Evolutionary conservation across 1,140 invertebrate genomes (phyloP).

Genomic region (Drosophila pectinifera): DNA sequence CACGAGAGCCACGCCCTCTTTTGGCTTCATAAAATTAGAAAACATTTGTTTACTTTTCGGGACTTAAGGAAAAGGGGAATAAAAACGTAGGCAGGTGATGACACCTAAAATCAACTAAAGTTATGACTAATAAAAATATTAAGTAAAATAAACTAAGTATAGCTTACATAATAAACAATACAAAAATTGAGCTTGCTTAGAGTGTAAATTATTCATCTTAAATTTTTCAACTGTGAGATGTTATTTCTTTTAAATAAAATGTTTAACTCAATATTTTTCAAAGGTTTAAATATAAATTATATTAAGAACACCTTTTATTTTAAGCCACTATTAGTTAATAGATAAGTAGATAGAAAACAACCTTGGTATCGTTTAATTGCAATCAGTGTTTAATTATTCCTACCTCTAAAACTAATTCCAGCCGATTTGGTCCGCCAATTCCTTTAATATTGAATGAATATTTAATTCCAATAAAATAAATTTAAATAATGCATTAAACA

Average conservation of each 20-base stretch:
- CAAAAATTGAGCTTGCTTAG: not conserved
- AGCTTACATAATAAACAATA: not conserved
- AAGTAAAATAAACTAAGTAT: no score
- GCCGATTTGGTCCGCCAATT: not conserved
- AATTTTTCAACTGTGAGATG: no score
- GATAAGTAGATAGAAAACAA: not conserved
- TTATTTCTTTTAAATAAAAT: no score
- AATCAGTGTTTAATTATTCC: not conserved
- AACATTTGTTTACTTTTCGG: constrained; percentile 30
- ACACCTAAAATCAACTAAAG: not conserved
- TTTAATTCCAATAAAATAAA: not conserved
- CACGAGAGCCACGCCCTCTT: constrained; percentile 23
- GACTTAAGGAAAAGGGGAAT: not conserved
- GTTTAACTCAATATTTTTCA: no score
- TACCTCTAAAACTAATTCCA: not conserved
- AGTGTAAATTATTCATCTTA: no score
- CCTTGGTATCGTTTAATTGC: not conserved
- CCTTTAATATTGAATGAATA: constrained; percentile 12
- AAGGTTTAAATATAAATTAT: not conserved
- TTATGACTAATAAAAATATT: not conserved
- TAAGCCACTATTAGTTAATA: accelerated
- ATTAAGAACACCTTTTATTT: no score
- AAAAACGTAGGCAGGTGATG: not conserved
- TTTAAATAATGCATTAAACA: constrained; percentile 1
- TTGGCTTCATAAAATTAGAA: constrained; percentile 8